Evolutionary conservation across 92 coral and sea anemone genomes (phyloP), one percentile per base, ranked within the genome.

Genomic region (Bergia puertoricense): DNA sequence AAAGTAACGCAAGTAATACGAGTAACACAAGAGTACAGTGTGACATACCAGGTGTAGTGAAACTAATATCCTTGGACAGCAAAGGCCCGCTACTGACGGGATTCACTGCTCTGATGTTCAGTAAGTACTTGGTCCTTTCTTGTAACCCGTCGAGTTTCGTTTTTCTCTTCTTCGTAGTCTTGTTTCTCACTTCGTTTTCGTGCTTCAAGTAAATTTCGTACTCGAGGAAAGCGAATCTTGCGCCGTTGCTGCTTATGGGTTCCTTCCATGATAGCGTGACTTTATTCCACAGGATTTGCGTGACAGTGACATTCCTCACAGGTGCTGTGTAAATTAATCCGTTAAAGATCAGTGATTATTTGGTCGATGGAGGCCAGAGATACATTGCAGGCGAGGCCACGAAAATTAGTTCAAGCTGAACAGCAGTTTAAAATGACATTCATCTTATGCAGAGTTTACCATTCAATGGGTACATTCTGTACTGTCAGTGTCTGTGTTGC

Each of bases 251-350:
- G 43, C 85, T n/a, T 42, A 89, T 67, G 6, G 98, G 96, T 22
- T 94, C 92, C 62, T 86, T 54, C 99, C 99, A 97, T 76, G 93
- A 82, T 22, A 95, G 23, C 45, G 51, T 80, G 59, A 92, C 91
- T 76, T 77, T 68, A 46, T 91, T 83, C 98, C 98, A 95, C 67
- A 69, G 84, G 23, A 78, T n/a, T n/a, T 88, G 89, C 30, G 89
- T 66, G 48, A 93, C 82, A 75, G 92, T 79, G 23, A 91, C 86
- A 66, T 93, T 87, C 37, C 54, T 46, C 2, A 91, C 91, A 44
- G 94, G 86, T 1, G 85, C 98, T 93, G 65, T 2, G 40, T 13
- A 54, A 71, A 51, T 15, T 67, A 41, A 11, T 6, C 79, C 45
- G 5, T 14, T 30, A 42, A 22, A 41, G 72, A 67, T 14, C n/a